phyloP scores from a whole-genome alignment of 92 coral and sea anemone species.

The Palythoa caribaeorum region DNA sequence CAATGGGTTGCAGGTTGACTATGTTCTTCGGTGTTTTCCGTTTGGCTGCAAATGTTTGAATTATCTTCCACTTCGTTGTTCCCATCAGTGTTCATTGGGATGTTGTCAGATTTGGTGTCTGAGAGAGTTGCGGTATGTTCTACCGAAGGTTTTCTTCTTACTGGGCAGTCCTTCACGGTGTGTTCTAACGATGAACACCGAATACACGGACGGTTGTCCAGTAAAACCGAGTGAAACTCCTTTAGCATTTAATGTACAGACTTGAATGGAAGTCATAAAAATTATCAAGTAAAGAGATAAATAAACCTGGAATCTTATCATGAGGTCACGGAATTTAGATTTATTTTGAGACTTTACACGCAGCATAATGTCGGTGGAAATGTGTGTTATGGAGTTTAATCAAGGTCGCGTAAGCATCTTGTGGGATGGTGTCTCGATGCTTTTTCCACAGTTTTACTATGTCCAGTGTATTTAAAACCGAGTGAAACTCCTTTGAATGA shows the following conservation, averaged over 20 bases:
- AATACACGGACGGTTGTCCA: conserved; percentile 22
- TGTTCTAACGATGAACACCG: conserved; percentile 51
- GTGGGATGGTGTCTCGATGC: no score
- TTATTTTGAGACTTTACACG: no score
- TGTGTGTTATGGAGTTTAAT: no score
- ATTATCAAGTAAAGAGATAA: no score
- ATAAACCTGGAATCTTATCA: no score
- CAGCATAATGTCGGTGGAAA: no score
- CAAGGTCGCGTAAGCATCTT: no score
- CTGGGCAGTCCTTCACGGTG: conserved; percentile 11
- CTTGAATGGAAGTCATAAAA: no score
- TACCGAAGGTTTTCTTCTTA: neutral
- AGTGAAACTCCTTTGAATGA: neutral
- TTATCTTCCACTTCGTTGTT: neutral
- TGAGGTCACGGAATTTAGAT: no score
- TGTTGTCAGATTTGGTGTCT: neutral
- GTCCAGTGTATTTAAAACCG: conserved; percentile 44
- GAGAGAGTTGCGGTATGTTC: neutral
- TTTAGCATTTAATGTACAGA: no score
- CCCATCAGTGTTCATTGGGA: neutral
- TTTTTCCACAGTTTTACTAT: no score
- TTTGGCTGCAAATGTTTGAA: neutral
- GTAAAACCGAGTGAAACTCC: no score
- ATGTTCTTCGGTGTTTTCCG: neutral
- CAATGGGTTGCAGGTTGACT: neutral